Evolutionary conservation across 1,140 invertebrate species (phyloP).

Genomic region (Adoxophyes honmai): DNA sequence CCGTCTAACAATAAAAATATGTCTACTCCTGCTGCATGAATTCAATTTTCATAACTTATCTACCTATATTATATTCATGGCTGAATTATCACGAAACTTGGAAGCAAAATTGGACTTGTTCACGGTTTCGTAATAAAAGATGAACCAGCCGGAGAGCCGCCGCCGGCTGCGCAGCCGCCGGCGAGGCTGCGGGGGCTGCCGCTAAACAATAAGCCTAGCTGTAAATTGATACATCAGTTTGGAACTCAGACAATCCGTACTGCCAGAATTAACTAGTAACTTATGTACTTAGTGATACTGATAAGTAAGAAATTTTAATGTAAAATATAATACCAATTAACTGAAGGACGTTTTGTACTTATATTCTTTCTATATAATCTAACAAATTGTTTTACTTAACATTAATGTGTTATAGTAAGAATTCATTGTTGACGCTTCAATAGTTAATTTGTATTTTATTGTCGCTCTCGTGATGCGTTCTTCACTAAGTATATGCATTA

Average conservation of each 20-base stretch:
- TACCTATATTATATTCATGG: too few relatives aligned
- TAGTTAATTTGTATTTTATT: slow-evolving; percentile 9
- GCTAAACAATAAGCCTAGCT: slow-evolving; percentile 57
- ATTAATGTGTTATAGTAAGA: slow-evolving; percentile 26
- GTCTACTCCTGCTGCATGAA: background rate
- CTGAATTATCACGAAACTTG: too few relatives aligned
- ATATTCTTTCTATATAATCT: slow-evolving; percentile 42
- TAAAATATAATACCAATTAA: slow-evolving; percentile 50
- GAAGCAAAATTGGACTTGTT: too few relatives aligned
- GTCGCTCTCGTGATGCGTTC: background rate
- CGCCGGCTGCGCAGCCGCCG: too few relatives aligned
- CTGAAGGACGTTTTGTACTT: slow-evolving; percentile 58
- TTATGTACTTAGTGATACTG: slow-evolving; percentile 51
- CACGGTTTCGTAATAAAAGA: slow-evolving; percentile 24
- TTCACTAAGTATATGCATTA: slow-evolving; percentile 1
- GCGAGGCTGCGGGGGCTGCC: too few relatives aligned
- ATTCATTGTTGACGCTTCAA: slow-evolving; percentile 36
- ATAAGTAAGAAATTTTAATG: slow-evolving; percentile 62
- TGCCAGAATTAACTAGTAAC: slow-evolving; percentile 60
- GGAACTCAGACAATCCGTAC: slow-evolving; percentile 55
- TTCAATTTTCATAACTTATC: background rate
- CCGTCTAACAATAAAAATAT: too few relatives aligned
- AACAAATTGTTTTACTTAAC: slow-evolving; percentile 26
- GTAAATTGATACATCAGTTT: slow-evolving; percentile 46
- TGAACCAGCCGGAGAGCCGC: too few relatives aligned